A percentile compares a stretch with the other conserved stretches of the same genome.
These are phyloP conservation scores for Hydrozoanthus gracilis DNA, from an alignment of 92 coral and sea anemone genomes.

Conservation along the genomic window DNA sequence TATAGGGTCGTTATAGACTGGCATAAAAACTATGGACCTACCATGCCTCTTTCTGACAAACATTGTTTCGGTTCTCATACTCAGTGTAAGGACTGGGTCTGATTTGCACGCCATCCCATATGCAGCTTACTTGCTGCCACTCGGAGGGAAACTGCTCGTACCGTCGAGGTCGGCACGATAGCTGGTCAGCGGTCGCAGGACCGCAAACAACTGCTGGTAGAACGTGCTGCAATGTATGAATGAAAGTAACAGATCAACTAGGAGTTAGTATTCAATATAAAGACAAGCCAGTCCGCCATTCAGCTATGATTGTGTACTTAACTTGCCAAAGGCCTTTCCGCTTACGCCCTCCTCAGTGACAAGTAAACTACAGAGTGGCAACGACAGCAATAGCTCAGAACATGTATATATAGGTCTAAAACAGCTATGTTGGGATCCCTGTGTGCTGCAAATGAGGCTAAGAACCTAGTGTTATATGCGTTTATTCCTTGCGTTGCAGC, in stretches of 20 bases:
- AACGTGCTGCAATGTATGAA: background rate
- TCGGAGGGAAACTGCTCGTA: constrained; percentile 67
- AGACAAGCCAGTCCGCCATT: background rate
- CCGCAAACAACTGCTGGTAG: background rate
- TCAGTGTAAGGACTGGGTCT: constrained; percentile 68
- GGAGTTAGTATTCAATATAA: background rate
- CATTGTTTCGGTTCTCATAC: constrained; percentile 59
- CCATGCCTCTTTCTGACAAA: constrained; percentile 11
- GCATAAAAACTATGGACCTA: background rate
- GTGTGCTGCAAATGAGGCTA: too few species aligned
- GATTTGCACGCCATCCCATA: constrained; percentile 74
- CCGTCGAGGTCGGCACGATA: constrained; percentile 58
- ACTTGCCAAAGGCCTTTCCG: background rate
- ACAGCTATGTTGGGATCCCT: too few species aligned
- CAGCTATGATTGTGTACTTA: background rate
- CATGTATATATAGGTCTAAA: too few species aligned
- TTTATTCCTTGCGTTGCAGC: too few species aligned
- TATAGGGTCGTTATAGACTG: too few species aligned
- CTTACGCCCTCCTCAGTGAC: too few species aligned
- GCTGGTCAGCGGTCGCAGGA: constrained; percentile 46
- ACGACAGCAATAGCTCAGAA: too few species aligned
- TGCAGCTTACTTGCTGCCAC: constrained; percentile 75
- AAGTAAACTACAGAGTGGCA: too few species aligned
- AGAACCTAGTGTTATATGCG: too few species aligned
- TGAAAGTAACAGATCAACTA: background rate